These are phyloP conservation scores for Phasia obesa DNA, from an alignment of 2,888 invertebrate genomes.

Conservation along the genomic window DNA sequence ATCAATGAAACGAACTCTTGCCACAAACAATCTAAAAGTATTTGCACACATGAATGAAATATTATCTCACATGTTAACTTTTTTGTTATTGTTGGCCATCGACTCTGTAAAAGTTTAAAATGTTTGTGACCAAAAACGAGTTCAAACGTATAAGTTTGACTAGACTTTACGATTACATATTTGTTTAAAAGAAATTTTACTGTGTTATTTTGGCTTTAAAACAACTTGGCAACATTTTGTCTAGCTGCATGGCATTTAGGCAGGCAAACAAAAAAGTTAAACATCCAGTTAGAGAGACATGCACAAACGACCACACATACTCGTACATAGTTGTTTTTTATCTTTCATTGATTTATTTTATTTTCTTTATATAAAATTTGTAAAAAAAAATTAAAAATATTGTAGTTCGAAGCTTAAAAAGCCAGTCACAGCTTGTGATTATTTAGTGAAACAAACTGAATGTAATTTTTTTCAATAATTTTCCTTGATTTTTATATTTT, in stretches of 20 bases:
- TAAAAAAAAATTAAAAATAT: too few species aligned
- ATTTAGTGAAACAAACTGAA: conserved; percentile 32
- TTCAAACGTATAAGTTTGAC: background rate
- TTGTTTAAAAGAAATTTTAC: conserved; percentile 14
- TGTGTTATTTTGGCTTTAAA: conserved; percentile 55
- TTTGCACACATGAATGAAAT: conserved; percentile 57
- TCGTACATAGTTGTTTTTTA: too few species aligned
- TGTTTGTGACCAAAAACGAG: background rate
- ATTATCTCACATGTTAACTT: conserved; percentile 8
- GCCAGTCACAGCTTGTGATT: conserved; percentile 35
- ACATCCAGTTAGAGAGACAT: background rate
- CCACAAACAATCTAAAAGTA: conserved; percentile 11
- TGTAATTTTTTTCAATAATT: background rate
- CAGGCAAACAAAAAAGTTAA: background rate
- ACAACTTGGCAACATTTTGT: conserved; percentile 63
- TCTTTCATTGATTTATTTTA: conserved; percentile 2
- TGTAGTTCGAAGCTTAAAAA: conserved; percentile 10
- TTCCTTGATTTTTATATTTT: background rate
- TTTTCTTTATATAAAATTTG: background rate
- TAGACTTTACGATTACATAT: background rate
- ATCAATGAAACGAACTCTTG: conserved; percentile 20
- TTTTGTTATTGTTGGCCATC: conserved; percentile 9
- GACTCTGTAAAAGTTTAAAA: conserved; percentile 23
- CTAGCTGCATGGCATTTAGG: conserved; percentile 37
- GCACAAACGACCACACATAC: background rate